These are phyloP conservation scores for Bhutanitis thaidina DNA, from an alignment of 2,888 invertebrate genomes.

Conservation along the genomic window DNA sequence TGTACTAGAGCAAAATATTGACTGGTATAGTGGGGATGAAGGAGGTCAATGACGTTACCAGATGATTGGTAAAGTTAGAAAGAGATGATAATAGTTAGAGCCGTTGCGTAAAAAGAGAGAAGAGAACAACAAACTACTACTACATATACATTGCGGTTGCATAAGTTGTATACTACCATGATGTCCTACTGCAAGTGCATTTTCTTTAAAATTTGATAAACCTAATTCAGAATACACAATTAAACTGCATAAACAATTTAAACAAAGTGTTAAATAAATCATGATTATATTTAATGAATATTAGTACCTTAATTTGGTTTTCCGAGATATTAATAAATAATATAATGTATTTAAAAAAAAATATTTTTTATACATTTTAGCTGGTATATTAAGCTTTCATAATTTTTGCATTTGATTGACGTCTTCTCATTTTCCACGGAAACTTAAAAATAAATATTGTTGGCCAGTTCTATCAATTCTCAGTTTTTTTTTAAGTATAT, in stretches of 20 bases:
- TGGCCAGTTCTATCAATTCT: too few species aligned
- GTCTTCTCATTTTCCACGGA: background rate
- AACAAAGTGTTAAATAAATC: too few species aligned
- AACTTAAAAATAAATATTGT: too few species aligned
- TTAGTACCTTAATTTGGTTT: too few species aligned
- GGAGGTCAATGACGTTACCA: conserved; percentile 62
- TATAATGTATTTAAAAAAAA: too few species aligned
- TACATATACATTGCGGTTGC: conserved; percentile 21
- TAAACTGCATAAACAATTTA: too few species aligned
- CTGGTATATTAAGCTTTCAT: background rate
- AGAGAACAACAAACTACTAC: conserved; percentile 46
- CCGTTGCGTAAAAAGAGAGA: conserved; percentile 31
- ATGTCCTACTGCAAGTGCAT: too few species aligned
- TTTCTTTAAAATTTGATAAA: too few species aligned
- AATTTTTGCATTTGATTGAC: conserved; percentile 1
- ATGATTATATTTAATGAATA: too few species aligned
- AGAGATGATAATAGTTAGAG: conserved; percentile 28
- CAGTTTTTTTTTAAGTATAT: too few species aligned
- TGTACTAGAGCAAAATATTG: conserved; percentile 46
- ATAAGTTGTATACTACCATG: conserved; percentile 5
- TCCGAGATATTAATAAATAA: too few species aligned
- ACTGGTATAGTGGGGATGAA: conserved; percentile 41
- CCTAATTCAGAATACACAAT: too few species aligned
- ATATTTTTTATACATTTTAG: conserved; percentile 14
- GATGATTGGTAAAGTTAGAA: conserved; percentile 33